Conservation (phyloP, 1,140 invertebrate genomes). For the Drosophila malerkotliana region DNA sequence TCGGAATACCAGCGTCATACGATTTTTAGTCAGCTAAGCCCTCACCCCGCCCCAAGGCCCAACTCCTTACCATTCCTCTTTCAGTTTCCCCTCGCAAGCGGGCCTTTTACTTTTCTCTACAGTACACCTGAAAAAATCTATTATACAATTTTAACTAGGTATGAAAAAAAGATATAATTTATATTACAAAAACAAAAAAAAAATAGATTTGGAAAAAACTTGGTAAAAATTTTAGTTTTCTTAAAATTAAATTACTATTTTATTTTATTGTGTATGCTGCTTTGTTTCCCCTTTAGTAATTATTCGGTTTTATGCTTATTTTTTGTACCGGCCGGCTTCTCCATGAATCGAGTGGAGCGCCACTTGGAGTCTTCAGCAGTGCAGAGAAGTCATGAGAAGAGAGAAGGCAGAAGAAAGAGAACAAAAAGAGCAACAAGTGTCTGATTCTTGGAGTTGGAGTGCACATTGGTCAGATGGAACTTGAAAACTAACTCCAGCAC, state of each 20-base stretch:
- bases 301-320: conserved; percentile 51
- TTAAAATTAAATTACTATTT: background rate
- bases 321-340: conserved; percentile 67
- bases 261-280: conserved; percentile 5
- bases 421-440: conserved; percentile 72
- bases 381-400: conserved; percentile 23
- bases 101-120: conserved; percentile 69
- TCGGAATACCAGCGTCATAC: conserved; percentile 26
- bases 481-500: conserved; percentile 12
- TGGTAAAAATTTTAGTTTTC: background rate
- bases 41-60: conserved; percentile 1
- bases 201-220: too few species aligned
- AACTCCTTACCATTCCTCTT: background rate
- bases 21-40: conserved; percentile 29
- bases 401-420: conserved; percentile 5
- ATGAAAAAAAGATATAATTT: background rate
- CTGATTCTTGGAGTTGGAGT: conserved; percentile 40
- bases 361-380: conserved; percentile 40
- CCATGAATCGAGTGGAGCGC: conserved; percentile 50
- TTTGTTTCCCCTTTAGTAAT: conserved; percentile 40
- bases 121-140: background rate
- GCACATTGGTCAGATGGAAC: conserved; percentile 18
- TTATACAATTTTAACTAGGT: background rate
- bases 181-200: background rate
- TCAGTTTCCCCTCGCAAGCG: background rate